Evolutionary conservation across 2,113 vertebrate species (phyloP), one percentile per base, ranked within the genome.

Genomic region (Alaudala cheleensis): DNA sequence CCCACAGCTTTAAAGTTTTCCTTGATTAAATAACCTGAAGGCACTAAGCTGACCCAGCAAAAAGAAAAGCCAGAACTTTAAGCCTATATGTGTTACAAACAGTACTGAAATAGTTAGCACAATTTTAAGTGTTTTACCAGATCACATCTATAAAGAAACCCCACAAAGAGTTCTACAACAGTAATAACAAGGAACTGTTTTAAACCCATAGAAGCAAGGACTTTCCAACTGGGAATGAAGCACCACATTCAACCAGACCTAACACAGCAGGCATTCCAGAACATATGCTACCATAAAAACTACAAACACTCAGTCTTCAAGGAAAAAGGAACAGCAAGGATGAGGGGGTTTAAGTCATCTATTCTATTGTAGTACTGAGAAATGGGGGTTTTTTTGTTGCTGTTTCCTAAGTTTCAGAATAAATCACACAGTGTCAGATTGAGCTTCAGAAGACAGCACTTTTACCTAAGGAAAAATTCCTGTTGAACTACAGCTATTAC

Each of bases 31-130:
- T 92, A 96, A 93, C 76, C 88, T 93, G 93, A 97, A 96, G 72
- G 81, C 42, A 89, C 77, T 93, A 81, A 96, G 97, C 97, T 97
- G 97, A 97, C 88, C 83, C 79, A 89, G 95, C 93, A 96, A 85
- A 96, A 96, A 62, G 19, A 92, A 95, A 95, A 93, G 92, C 77
- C 94, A 97, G 85, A 96, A 74, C 12, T 72, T 94, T 65, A 93
- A 83, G 56, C 67, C 45, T 73, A 3, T 81, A 50, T 60, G 29
- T 92, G 65, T 94, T 95, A 92, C 78, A 97, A 97, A 93, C 47
- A 93, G 92, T 91, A 95, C 73, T 93, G 74, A 91, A 95, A 85
- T 45, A 95, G 87, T 81, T 90, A 95, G 93, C 62, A 84, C 3
- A 34, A 77, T 92, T 87, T 82, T 93, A 97, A 98, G 85, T 88